Percentiles rank a stretch among this genome's conserved stretches.
Conservation (phyloP, 1,140 invertebrate species). For the Drosophila albomicans region DNA sequence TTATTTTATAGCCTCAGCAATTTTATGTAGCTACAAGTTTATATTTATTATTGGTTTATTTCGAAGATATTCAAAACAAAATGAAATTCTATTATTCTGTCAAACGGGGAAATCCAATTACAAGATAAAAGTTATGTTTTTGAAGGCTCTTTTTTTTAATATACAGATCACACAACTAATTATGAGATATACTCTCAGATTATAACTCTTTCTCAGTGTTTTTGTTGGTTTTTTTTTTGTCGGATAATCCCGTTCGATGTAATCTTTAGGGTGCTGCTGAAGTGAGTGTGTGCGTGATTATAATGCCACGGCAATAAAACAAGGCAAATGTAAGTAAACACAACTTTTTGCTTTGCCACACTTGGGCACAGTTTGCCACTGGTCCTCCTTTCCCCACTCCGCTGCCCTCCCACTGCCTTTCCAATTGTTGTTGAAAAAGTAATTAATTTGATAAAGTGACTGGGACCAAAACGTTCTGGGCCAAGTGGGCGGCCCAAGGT, state of each 20-base stretch:
- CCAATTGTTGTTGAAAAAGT: slow-evolving; percentile 75
- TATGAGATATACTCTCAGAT: slow-evolving; percentile 2
- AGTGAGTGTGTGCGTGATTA: slow-evolving; percentile 48
- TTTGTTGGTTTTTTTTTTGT: background rate
- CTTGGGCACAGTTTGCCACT: slow-evolving; percentile 17
- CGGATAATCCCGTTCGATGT: slow-evolving; percentile 9
- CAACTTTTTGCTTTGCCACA: slow-evolving; percentile 62
- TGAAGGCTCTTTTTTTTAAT: too few relatives aligned
- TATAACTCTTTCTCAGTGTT: background rate
- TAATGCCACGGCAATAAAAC: slow-evolving; percentile 68
- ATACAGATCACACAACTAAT: slow-evolving; percentile 12
- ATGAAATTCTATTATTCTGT: too few relatives aligned
- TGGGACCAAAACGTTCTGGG: slow-evolving; percentile 13
- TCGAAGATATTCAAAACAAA: too few relatives aligned
- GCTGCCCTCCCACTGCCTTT: background rate
- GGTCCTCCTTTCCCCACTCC: background rate
- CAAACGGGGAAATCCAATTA: too few relatives aligned
- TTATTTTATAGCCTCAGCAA: background rate
- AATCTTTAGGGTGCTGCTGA: slow-evolving; percentile 15
- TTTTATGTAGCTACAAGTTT: too few relatives aligned
- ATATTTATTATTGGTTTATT: too few relatives aligned
- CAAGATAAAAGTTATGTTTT: background rate
- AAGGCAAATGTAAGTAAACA: slow-evolving; percentile 71
- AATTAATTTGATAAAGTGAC: slow-evolving; percentile 83
- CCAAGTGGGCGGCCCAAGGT: slow-evolving; percentile 49